Conservation (phyloP, 1,140 invertebrate species). For the Matsumurasca onukii region DNA sequence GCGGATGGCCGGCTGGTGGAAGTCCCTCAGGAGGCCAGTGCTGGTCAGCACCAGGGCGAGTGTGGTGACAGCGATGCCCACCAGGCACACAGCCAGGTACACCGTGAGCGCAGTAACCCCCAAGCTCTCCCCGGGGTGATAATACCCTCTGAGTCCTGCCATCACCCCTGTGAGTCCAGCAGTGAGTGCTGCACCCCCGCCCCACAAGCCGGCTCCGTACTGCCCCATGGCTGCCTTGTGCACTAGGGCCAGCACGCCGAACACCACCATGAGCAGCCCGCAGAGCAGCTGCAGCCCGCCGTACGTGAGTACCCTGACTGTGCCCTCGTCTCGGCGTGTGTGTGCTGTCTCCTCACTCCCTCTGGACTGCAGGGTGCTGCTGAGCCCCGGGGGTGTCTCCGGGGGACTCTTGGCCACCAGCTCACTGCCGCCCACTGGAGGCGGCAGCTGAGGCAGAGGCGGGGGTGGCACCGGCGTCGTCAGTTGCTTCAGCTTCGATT, state of each 20-base stretch:
- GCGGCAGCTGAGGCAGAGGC: conserved; percentile 15
- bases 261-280: conserved; percentile 57
- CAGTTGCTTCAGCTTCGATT: conserved; percentile 1
- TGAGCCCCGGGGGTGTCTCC: conserved; percentile 14
- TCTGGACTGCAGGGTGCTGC: conserved; percentile 21
- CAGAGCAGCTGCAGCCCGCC: conserved; percentile 56
- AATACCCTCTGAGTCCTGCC: conserved; percentile 57
- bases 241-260: conserved; percentile 56
- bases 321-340: background rate
- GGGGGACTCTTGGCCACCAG: conserved; percentile 33
- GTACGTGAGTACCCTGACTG: conserved; percentile 49
- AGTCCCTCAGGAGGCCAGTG: conserved; percentile 58
- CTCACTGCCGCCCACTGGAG: conserved; percentile 2
- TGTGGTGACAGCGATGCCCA: conserved; percentile 58
- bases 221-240: conserved; percentile 57
- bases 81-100: conserved; percentile 57
- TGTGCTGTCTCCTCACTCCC: conserved; percentile 27
- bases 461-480: conserved; percentile 13
- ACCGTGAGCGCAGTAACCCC: conserved; percentile 53
- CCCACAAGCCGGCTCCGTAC: conserved; percentile 61
- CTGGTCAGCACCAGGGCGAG: conserved; percentile 58
- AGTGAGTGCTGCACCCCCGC: conserved; percentile 56
- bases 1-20: conserved; percentile 39
- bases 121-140: conserved; percentile 30
- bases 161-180: conserved; percentile 57